phyloP scores from a whole-genome alignment of 2,797 vertebrate species.

The Crocodylus rhombifer region DNA sequence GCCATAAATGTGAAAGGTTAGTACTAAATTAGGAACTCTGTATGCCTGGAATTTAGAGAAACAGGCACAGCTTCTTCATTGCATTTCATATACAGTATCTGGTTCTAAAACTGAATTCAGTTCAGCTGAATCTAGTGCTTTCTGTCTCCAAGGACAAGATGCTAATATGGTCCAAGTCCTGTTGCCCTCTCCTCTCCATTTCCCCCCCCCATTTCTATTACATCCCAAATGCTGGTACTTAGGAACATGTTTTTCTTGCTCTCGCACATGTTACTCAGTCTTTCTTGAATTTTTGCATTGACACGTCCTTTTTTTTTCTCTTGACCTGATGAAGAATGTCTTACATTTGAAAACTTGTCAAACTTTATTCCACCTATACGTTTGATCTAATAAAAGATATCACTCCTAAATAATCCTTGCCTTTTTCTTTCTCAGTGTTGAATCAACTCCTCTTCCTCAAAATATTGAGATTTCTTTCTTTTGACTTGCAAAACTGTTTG shows the following conservation, averaged over 20 bases:
- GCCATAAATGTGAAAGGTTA: slow-evolving; percentile 59
- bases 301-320: no score
- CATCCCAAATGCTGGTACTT: neutral
- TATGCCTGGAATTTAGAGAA: slow-evolving; percentile 23
- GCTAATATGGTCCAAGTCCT: neutral
- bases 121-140: neutral
- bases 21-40: slow-evolving; percentile 32
- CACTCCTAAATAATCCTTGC: neutral
- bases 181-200: neutral
- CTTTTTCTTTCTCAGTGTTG: neutral
- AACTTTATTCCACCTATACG: no score
- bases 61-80: neutral
- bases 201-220: neutral
- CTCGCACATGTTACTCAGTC: neutral
- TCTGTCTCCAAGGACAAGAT: neutral
- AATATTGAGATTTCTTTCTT: neutral
- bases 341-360: no score
- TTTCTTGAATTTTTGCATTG: neutral
- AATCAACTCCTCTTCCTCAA: neutral
- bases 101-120: neutral
- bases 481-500: neutral
- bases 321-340: no score
- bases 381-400: no score
- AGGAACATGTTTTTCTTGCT: no score
- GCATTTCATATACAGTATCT: neutral